These are phyloP conservation scores for Strigamia crassipes DNA, from an alignment of 2,888 invertebrate genomes.

Conservation along the genomic window DNA sequence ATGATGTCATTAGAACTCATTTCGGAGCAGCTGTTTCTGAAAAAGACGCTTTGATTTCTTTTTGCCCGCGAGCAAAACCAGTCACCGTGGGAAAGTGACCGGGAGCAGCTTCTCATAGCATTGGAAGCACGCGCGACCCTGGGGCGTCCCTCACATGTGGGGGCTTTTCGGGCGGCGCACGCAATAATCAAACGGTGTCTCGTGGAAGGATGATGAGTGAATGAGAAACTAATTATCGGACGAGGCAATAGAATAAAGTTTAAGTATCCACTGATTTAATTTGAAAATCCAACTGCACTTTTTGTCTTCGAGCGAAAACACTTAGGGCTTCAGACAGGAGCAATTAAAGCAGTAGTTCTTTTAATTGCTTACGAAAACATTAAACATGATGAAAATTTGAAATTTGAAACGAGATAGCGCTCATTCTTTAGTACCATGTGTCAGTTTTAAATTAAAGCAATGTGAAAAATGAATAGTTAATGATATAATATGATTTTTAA, in stretches of 20 bases:
- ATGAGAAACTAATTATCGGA: neutral
- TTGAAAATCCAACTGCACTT: neutral
- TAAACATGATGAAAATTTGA: neutral
- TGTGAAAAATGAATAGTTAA: no score
- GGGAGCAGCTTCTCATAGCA: conserved; percentile 5
- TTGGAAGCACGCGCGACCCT: neutral
- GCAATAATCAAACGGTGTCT: neutral
- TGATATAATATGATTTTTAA: no score
- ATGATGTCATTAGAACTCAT: conserved; percentile 4
- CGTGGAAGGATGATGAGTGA: neutral
- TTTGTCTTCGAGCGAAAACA: neutral
- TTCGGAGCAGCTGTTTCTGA: neutral
- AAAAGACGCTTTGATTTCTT: neutral
- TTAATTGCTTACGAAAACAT: neutral
- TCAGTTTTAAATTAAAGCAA: no score
- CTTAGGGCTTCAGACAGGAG: neutral
- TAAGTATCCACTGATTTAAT: neutral
- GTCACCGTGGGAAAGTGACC: conserved; percentile 30
- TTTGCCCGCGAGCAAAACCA: neutral
- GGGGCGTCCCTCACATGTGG: neutral
- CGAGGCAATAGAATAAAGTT: neutral
- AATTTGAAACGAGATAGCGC: no score
- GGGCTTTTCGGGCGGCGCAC: neutral
- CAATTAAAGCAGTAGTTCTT: neutral
- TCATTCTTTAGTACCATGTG: no score